Base-by-base conservation (phyloP, 2,888 invertebrate genomes). In the Argyresthia albistria region DNA sequence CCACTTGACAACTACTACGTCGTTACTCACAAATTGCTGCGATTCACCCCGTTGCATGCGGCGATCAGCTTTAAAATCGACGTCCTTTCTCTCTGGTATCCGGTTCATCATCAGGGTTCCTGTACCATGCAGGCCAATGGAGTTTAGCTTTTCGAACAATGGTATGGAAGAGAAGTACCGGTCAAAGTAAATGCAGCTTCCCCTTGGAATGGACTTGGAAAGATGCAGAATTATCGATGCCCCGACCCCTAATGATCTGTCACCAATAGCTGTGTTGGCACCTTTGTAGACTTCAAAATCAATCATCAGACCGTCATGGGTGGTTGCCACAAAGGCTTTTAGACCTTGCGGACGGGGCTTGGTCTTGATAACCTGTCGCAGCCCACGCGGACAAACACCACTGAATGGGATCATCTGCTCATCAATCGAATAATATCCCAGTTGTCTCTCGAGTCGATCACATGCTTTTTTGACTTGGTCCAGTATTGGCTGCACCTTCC, bases 1-100 rank as follows among this genome's bases (percentile, higher is more conserved):
- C 58, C 58, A 58, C 43, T 60, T 55, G 3, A 60, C 55, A 46
- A 60, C 10, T 12, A 35, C 56, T 0, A 49, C 43, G 16, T 53
- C 37, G 14, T 56, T 45, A 11, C 57, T 51, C 3, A 55, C 55
- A 50, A 45, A 50, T 36, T 55, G 48, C 45, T 55, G 52, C 8
- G 42, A 16, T 43, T 55, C 55, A 12, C 53, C 55, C 6, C 55
- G 46, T 9, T 8, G 10, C 55, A 55, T 55, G 12, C 14, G 36
- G 10, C 3, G 3, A 45, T 55, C 52, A 8, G 42, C 35, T 53
- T 55, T 55, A 25, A 55, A 48, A 11, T 50, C 35, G 35, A 55
- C 10, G 1, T 6, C 12, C 25, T 25, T 25, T 25, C 25, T 25
- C 6, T 55, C 53, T 14, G 53, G 51, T 11, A 53, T 50, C 14